Evolutionary conservation across 2,888 invertebrate species (phyloP).

Genomic region (Rotaria socialis): DNA sequence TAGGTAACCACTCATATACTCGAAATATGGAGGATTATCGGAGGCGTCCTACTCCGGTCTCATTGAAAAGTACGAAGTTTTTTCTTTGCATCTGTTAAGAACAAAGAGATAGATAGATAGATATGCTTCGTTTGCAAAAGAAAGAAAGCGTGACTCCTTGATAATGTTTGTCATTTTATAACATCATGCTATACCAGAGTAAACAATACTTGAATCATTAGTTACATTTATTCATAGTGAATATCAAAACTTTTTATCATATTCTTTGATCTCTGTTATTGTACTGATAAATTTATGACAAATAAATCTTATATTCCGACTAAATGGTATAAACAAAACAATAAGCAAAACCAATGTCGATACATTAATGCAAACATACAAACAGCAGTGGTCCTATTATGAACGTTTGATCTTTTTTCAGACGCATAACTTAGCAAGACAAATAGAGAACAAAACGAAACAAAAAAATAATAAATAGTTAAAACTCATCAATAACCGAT

Average conservation of each 20-base stretch:
- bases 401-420: constrained; percentile 4
- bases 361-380: constrained; percentile 29
- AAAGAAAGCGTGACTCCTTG: too few relatives aligned
- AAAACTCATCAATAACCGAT: constrained; percentile 25
- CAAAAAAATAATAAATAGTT: neutral
- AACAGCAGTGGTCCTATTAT: constrained; percentile 26
- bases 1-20: neutral
- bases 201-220: neutral
- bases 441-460: neutral
- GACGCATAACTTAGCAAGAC: constrained; percentile 13
- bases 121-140: too few relatives aligned
- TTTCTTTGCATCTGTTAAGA: too few relatives aligned
- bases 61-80: too few relatives aligned
- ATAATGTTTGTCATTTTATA: too few relatives aligned
- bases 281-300: constrained; percentile 5
- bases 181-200: neutral
- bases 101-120: too few relatives aligned
- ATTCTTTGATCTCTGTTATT: neutral
- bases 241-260: neutral
- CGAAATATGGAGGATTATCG: neutral
- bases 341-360: neutral
- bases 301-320: neutral
- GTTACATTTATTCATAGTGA: neutral
- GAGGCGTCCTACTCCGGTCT: too few relatives aligned
- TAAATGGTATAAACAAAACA: constrained; percentile 9